Percentiles rank a stretch among this genome's conserved stretches.
phyloP scores from a whole-genome alignment of 2,113 vertebrate genomes.

The Vulpes ferrilata region DNA sequence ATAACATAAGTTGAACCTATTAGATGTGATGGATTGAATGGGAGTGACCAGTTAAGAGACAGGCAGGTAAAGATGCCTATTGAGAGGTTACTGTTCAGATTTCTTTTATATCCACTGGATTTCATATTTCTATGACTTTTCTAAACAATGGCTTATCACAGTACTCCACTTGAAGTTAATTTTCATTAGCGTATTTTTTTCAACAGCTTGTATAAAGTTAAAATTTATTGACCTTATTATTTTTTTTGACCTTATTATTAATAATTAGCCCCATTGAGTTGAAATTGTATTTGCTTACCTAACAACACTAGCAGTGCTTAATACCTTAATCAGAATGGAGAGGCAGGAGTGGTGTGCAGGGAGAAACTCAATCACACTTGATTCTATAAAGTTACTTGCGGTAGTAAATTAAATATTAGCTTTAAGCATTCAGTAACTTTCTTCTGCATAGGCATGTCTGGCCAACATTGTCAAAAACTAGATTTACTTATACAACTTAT shows the following conservation, averaged over 20 bases:
- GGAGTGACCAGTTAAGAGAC: background rate
- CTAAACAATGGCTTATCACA: background rate
- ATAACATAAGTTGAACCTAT: background rate
- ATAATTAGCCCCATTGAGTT: constrained; percentile 8
- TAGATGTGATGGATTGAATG: background rate
- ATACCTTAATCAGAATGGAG: background rate
- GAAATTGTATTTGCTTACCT: constrained; percentile 50
- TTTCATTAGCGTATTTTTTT: background rate
- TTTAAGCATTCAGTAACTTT: constrained; percentile 28
- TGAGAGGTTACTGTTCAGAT: background rate
- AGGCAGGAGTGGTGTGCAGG: background rate
- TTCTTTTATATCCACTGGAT: background rate
- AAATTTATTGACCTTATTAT: background rate
- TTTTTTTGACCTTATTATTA: constrained; percentile 20
- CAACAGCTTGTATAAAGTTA: background rate
- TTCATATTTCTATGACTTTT: constrained; percentile 13
- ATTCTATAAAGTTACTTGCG: background rate
- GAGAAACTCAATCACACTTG: background rate
- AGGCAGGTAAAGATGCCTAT: background rate
- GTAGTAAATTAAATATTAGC: constrained; percentile 18
- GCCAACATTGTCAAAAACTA: background rate
- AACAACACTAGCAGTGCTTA: background rate
- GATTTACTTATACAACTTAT: background rate
- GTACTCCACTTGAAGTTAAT: background rate
- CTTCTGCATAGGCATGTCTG: background rate